Base-by-base conservation (phyloP, 2,797 vertebrate species). In the Borostomias antarcticus region DNA sequence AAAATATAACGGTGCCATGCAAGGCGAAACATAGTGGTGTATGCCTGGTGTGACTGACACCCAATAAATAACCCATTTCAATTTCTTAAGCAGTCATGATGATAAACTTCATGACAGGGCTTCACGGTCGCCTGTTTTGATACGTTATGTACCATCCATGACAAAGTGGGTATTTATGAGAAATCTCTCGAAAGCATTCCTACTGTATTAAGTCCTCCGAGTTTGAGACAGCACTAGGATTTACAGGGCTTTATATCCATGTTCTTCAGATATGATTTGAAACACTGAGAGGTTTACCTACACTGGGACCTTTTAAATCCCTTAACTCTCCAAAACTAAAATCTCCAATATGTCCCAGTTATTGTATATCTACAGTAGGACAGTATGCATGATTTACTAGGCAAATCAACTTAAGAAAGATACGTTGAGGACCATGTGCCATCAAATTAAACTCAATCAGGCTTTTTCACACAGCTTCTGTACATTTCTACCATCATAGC, bases 61-160 rank as follows among this genome's bases (percentile, higher is more conserved):
- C 37, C 62, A 72, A 88, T 88, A 89, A 88, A 87, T 85, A 85
- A 85, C 63, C 71, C 60, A 76, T 85, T 85, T 85, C 74, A 62
- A 80, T 85, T 82, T 88, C 61, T 82, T 72, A 86, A 80, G 78
- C 76, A 79, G 75, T 77, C 81, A 60, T 70, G 79, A 85, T 84
- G 83, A 89, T 86, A 74, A 86, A 89, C 78, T 83, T 77, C 63
- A 58, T 76, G 50, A 69, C 82, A 68, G 77, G 64, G 77, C 66
- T 75, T 80, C 54, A 43, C 35, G 57, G 70, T 85, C 68, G 78
- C 75, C 84, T 86, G 81, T 75, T 77, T 72, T 79, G 79, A 89
- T 84, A 79, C 80, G 82, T 73, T 74, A 80, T 26, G 71, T 79
- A 32, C 76, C 32, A 68, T 7, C 57, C 8, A 28, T 79, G 80